These are phyloP conservation scores for Bos taurus DNA, from an alignment of 2,113 vertebrate species.

Conservation along the genomic window DNA sequence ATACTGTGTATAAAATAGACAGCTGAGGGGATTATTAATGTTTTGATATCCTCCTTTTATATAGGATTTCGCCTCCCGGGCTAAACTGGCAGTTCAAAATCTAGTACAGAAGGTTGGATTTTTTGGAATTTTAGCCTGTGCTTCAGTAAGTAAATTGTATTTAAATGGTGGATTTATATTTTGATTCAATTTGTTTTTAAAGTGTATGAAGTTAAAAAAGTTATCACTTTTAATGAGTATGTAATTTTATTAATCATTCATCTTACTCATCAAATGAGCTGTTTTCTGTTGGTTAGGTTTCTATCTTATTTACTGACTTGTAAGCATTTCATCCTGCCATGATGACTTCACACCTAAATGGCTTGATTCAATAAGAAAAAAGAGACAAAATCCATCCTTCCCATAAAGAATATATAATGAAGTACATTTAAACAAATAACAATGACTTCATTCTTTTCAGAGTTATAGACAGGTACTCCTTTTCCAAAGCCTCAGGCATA, in stretches of 20 bases:
- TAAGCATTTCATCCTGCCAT: not conserved
- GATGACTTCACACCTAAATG: conserved; percentile 5
- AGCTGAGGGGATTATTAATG: conserved; percentile 15
- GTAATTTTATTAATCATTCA: not conserved
- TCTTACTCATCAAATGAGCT: conserved; percentile 35
- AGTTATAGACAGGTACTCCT: not conserved
- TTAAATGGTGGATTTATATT: not conserved
- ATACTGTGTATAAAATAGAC: not conserved
- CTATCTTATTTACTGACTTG: conserved; percentile 24
- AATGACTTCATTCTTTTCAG: not conserved
- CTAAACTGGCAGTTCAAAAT: conserved; percentile 94
- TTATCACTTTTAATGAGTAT: not conserved
- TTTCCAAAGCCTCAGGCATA: not conserved
- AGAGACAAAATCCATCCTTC: not conserved
- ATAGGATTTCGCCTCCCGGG: conserved; percentile 94
- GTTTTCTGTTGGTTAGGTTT: not conserved
- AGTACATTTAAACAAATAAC: conserved; percentile 12
- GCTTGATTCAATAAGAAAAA: not conserved
- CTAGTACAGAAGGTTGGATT: conserved; percentile 98
- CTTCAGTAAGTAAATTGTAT: conserved; percentile 87
- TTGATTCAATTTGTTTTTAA: not conserved
- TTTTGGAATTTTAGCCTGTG: conserved; percentile 95
- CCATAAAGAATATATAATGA: conserved; percentile 17
- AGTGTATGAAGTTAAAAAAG: not conserved
- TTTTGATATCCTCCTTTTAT: conserved; percentile 48